Evolutionary conservation across 1,140 invertebrate species (phyloP), one percentile per base, ranked within the genome.

Genomic region (Heliothis subflexa): DNA sequence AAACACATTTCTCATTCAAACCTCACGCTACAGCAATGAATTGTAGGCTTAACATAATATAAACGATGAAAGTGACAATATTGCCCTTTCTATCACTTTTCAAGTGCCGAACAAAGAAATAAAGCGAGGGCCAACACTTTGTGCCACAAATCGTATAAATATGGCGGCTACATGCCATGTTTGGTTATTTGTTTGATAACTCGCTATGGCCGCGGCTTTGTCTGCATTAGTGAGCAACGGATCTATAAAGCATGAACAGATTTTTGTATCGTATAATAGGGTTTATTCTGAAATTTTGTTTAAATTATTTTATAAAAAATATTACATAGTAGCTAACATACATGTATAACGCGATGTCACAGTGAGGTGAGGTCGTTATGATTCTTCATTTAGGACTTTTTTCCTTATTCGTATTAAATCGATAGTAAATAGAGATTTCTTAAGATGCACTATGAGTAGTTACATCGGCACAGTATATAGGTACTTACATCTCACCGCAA

Each of bases 31-130:
- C 16, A 18, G 40, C 62, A 66, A 66, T 40, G 47, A 66, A 66
- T 66, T 66, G 62, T 66, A 66, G 33, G 62, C 62, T 66, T 66
- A 66, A 66, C 62, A 66, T 66, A 66, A 66, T 66, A 66, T 66
- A 66, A 66, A 66, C 62, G 62, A 66, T 47, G 62, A 66, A 66
- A 66, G 40, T 66, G 40, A 40, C 62, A 66, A 66, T 66, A 66
- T 66, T 66, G 45, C 40, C 45, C 62, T 66, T 66, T 66, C 62
- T 66, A 66, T 66, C 62, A 66, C 40, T 66, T 66, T 66, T 64
- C 61, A 16, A 64, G 40, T 64, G 40, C n/a, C 61, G 25, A 45
- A 66, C 62, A 66, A 47, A 66, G 62, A 66, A 47, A 66, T 66
- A 47, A 66, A 66, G 47, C 40, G 62, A 47, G 47, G 11, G 62